phyloP scores from a whole-genome alignment of 2,113 vertebrate species.

The Lamprologus speciosus region DNA sequence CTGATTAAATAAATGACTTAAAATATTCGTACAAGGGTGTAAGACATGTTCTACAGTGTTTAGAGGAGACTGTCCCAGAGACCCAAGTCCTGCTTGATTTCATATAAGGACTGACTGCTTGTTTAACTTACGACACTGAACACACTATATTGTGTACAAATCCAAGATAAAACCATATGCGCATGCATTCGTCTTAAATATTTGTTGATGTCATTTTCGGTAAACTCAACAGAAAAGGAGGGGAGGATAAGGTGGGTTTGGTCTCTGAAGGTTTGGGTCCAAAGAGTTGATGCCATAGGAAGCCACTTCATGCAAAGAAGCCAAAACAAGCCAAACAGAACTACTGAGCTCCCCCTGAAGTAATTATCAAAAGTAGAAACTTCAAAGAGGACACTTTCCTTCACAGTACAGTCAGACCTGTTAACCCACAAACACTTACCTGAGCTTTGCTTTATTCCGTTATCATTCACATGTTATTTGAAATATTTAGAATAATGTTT shows the following conservation, averaged over 20 bases:
- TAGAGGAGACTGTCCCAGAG: neutral
- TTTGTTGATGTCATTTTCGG: neutral
- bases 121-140: neutral
- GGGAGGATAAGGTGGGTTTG: neutral
- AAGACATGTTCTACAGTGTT: neutral
- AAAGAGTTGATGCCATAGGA: neutral
- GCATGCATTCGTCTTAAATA: neutral
- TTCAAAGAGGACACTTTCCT: constrained; percentile 42
- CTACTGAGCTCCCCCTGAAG: constrained; percentile 17
- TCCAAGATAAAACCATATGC: neutral
- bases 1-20: neutral
- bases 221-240: neutral
- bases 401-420: neutral
- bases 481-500: neutral
- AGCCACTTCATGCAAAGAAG: constrained; percentile 65
- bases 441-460: neutral
- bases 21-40: neutral
- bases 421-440: neutral
- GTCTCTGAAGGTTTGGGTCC: neutral
- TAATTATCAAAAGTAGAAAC: constrained; percentile 19
- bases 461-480: neutral
- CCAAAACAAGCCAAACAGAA: constrained; percentile 58
- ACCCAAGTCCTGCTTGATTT: neutral
- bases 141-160: neutral
- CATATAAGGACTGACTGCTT: neutral